Base-by-base conservation (phyloP, 2,113 vertebrate species). In the Solenodon paradoxus region DNA sequence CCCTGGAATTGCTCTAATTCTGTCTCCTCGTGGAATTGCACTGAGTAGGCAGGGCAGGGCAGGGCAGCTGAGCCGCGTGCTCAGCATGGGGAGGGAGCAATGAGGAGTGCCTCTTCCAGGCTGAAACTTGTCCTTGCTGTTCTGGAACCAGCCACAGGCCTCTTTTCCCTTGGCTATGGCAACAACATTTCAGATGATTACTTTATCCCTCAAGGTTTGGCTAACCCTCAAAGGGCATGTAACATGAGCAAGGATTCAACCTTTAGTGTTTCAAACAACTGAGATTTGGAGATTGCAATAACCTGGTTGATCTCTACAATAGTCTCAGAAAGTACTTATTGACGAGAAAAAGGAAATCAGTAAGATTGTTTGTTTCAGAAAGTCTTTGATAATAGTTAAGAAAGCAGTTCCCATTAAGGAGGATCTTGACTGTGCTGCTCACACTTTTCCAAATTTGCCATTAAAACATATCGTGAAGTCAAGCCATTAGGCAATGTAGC, bases 351-450 rank as follows among this genome's bases (percentile, higher is more conserved):
- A 90, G 82, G 28, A 69, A 82, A 40, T 69, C 10, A 24, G 13
- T 63, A 59, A 28, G 90, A 64, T 42, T 35, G 2, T 87, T 16
- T 78, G 59, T 68, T 92, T 71, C 51, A 17, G 7, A 7, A 92
- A 71, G 57, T 53, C 55, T 77, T 78, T 64, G 32, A 61, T 63
- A n/a, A 38, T 9, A 47, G 51, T 53, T 78, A 85, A 40, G 17
- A 77, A 77, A 64, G 59, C 17, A 88, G 57, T 86, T 75, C 75
- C 71, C 40, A 32, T 47, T 57, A 78, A 80, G 22, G 55, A 81
- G 2, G 6, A 12, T 19, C 69, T 68, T 49, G 28, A 12, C 24
- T 68, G 55, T 51, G 35, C 22, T 5, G 13, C 32, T 69, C 42
- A 0, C 30, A 79, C n/a, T 22, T 82, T 90, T 71, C 78, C 40